These are phyloP conservation scores for Ptychoptera albimana DNA, from an alignment of 2,888 invertebrate species.

Conservation along the genomic window DNA sequence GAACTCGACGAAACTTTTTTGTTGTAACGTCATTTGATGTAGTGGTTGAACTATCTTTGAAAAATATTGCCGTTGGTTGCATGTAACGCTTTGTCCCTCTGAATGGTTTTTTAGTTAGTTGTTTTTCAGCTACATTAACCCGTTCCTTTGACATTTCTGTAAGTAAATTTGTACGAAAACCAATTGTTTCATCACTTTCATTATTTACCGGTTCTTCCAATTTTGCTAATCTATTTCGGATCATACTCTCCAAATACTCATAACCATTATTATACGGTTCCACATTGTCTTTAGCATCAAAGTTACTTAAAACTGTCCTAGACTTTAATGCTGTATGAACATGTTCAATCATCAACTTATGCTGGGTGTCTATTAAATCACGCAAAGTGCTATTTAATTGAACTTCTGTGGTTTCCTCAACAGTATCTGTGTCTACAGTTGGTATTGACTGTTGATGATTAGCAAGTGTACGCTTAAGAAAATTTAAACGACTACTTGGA, in stretches of 20 bases:
- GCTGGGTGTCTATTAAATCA: not conserved
- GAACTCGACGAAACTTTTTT: not conserved
- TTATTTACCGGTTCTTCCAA: not conserved
- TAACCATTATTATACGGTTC: not conserved
- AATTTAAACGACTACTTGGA: not conserved
- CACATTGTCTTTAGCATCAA: not conserved
- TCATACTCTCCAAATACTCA: not conserved
- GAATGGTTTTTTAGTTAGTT: not conserved
- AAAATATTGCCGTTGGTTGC: not conserved
- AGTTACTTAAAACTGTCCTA: no score
- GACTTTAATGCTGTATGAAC: not conserved
- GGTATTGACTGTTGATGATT: not conserved
- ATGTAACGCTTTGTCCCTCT: not conserved
- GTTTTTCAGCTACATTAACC: not conserved
- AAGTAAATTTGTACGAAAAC: not conserved
- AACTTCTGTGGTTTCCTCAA: not conserved
- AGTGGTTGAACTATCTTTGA: no score
- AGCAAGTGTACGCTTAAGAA: not conserved
- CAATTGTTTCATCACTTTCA: not conserved
- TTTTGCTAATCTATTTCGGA: not conserved
- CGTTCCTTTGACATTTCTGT: not conserved
- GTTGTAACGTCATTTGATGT: not conserved
- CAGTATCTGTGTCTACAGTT: not conserved
- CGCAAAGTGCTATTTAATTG: not conserved
- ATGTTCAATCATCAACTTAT: slow-evolving; percentile 3